phyloP scores from a whole-genome alignment of 2,888 invertebrate species.

The Tridacna crocea region DNA sequence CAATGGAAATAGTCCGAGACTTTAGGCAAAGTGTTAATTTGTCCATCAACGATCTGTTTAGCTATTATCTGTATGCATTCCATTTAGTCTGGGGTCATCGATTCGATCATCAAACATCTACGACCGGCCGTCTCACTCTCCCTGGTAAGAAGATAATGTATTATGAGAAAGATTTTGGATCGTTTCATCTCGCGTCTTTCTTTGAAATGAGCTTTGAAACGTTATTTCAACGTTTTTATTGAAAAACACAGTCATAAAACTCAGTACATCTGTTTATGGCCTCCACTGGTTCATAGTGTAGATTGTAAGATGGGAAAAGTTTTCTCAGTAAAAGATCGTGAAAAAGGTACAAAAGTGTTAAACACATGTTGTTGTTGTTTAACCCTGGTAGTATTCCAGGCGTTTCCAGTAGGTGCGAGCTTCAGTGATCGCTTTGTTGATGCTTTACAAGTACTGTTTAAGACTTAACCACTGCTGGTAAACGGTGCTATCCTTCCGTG shows the following conservation, averaged over 20 bases:
- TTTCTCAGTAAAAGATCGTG: no score
- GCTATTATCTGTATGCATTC: not conserved
- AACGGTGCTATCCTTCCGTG: no score
- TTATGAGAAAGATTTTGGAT: not conserved
- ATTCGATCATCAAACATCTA: not conserved
- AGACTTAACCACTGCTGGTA: conserved; percentile 25
- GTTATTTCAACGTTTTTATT: not conserved
- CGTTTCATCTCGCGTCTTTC: not conserved
- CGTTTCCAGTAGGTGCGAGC: conserved; percentile 23
- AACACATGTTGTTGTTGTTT: not conserved
- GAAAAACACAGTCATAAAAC: not conserved
- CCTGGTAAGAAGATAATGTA: not conserved
- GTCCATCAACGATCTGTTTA: not conserved
- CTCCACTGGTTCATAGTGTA: not conserved
- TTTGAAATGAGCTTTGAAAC: not conserved
- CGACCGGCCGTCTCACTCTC: not conserved
- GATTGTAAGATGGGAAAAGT: no score
- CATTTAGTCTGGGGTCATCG: not conserved
- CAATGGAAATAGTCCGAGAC: not conserved
- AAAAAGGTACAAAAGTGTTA: no score
- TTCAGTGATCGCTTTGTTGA: conserved; percentile 29
- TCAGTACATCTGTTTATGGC: not conserved
- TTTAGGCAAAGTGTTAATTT: not conserved
- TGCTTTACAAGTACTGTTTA: conserved; percentile 8
- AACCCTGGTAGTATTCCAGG: not conserved